Conservation (phyloP, 2,888 invertebrate species). For the Silvanus unidentatus region DNA sequence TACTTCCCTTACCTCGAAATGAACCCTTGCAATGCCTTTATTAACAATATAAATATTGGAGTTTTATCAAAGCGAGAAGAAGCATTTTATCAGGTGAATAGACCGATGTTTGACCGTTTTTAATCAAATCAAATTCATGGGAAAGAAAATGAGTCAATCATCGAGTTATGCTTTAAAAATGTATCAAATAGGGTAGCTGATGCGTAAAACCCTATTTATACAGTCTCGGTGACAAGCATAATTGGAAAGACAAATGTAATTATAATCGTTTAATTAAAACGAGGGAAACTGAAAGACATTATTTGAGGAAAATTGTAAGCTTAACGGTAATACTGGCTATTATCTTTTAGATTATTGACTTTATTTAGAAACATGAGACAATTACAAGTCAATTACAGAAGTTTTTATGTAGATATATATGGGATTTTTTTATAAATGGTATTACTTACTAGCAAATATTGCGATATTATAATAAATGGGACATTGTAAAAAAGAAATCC, state of each 20-base stretch:
- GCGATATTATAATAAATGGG: too few species aligned
- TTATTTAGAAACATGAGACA: background rate
- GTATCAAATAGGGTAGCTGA: slow-evolving; percentile 24
- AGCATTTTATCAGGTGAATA: slow-evolving; percentile 8
- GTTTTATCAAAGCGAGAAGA: slow-evolving; percentile 6
- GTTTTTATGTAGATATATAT: too few species aligned
- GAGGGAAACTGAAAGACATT: slow-evolving; percentile 18
- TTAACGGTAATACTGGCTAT: slow-evolving; percentile 3
- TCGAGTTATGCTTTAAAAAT: slow-evolving; percentile 32
- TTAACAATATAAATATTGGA: too few species aligned
- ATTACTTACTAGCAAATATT: too few species aligned
- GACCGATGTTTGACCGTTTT: too few species aligned
- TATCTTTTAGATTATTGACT: slow-evolving; percentile 4
- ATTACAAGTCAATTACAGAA: too few species aligned
- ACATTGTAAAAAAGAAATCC: too few species aligned
- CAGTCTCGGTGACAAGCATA: slow-evolving; percentile 37
- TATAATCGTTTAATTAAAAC: slow-evolving; percentile 38
- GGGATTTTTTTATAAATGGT: too few species aligned
- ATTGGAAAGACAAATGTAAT: slow-evolving; percentile 42
- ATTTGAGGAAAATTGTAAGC: slow-evolving; percentile 4
- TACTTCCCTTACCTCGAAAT: slow-evolving; percentile 24
- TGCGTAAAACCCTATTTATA: slow-evolving; percentile 6
- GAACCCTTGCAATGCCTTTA: background rate
- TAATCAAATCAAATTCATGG: slow-evolving; percentile 13
- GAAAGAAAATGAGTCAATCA: slow-evolving; percentile 27